Conservation (phyloP, 2,113 vertebrate genomes). For the Seriola dumerili region DNA sequence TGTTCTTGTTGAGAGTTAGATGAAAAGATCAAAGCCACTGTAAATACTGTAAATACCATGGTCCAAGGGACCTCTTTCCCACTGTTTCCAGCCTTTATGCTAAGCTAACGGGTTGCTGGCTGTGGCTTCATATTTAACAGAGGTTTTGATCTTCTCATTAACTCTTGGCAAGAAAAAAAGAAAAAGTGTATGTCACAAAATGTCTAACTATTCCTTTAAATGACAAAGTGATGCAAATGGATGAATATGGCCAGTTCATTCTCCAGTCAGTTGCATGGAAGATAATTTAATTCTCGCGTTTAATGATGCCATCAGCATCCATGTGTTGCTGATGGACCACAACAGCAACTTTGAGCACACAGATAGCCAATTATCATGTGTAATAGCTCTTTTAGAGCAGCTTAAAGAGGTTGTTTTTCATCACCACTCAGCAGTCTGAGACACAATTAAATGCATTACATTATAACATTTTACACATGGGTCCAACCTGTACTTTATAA, state of each 20-base stretch:
- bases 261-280: background rate
- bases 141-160: background rate
- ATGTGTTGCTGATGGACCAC: background rate
- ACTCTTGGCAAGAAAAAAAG: background rate
- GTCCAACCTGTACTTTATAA: background rate
- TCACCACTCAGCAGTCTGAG: background rate
- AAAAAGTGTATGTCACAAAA: background rate
- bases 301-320: background rate
- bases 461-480: constrained; percentile 3
- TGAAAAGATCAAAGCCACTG: too few relatives aligned
- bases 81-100: background rate
- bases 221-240: background rate
- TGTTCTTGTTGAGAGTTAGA: background rate
- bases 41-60: background rate
- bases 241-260: background rate
- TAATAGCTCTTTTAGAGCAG: background rate
- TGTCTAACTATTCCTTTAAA: background rate
- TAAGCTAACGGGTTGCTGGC: background rate
- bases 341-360: background rate
- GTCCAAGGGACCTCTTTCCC: background rate
- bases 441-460: background rate
- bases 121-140: background rate
- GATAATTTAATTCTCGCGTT: background rate
- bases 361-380: background rate
- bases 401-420: background rate